Percentiles rank a stretch among this genome's conserved stretches.
phyloP scores from a whole-genome alignment of 2,888 invertebrate species.

The Rhingia rostrata region DNA sequence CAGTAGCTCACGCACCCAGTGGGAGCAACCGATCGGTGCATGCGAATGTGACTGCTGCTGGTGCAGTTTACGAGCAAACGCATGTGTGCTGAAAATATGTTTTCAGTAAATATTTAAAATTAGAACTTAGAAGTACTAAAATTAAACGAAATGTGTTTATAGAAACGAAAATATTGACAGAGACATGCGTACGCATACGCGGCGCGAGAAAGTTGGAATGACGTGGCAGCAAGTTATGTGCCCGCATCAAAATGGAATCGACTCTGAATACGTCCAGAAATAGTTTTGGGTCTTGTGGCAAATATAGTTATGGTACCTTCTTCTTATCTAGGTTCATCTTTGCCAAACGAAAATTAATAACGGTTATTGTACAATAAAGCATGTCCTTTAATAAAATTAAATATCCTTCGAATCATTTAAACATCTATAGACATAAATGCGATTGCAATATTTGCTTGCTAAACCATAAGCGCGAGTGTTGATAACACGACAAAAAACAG shows the following conservation, averaged over 20 bases:
- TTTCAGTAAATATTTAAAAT: slow-evolving; percentile 60
- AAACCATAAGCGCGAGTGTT: too few relatives aligned
- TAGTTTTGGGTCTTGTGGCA: too few relatives aligned
- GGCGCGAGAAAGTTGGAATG: not conserved
- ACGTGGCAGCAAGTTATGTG: slow-evolving; percentile 8
- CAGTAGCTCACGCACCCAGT: not conserved
- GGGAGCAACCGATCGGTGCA: slow-evolving; percentile 8
- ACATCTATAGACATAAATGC: too few relatives aligned
- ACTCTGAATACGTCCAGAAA: not conserved
- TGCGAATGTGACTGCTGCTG: not conserved
- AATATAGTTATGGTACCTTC: too few relatives aligned
- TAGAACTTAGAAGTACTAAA: slow-evolving; percentile 53
- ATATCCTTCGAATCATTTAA: too few relatives aligned
- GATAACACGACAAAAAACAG: too few relatives aligned
- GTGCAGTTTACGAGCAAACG: slow-evolving; percentile 37
- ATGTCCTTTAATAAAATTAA: too few relatives aligned
- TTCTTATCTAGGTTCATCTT: too few relatives aligned
- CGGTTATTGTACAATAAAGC: too few relatives aligned
- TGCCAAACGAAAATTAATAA: too few relatives aligned
- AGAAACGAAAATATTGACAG: slow-evolving; percentile 51
- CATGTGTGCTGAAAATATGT: slow-evolving; percentile 50
- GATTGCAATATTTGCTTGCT: too few relatives aligned
- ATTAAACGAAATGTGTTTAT: slow-evolving; percentile 60
- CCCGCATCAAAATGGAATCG: not conserved
- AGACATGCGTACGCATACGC: slow-evolving; percentile 3